A percentile compares a stretch with the other conserved stretches of the same genome.
These are phyloP conservation scores for Euphonia xanthogaster DNA, from an alignment of 2,797 vertebrate species.

Conservation along the genomic window DNA sequence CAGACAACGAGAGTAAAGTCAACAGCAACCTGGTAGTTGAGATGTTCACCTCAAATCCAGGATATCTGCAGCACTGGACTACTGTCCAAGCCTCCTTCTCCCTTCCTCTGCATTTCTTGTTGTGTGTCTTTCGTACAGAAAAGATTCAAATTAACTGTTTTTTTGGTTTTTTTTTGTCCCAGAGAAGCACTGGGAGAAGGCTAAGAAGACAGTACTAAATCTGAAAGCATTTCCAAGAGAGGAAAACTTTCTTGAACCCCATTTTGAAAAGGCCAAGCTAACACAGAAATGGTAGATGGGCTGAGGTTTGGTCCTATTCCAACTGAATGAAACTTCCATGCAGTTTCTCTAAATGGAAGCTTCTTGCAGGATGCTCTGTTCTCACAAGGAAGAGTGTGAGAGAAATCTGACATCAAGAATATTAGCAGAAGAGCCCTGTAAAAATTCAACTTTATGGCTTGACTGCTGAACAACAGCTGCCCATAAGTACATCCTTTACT, in stretches of 20 bases:
- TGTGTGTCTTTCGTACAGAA: background rate
- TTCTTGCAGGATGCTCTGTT: background rate
- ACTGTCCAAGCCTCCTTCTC: background rate
- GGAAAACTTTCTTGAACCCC: background rate
- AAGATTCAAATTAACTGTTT: background rate
- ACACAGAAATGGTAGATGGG: background rate
- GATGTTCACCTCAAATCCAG: background rate
- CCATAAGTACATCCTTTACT: background rate
- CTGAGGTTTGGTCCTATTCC: background rate
- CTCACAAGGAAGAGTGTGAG: background rate
- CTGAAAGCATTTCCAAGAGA: background rate
- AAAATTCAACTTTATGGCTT: constrained; percentile 2
- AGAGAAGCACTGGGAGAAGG: background rate
- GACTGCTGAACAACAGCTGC: background rate
- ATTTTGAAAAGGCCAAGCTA: background rate
- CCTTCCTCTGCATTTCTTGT: background rate
- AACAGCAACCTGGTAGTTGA: background rate
- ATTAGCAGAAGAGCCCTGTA: background rate
- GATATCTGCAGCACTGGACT: background rate
- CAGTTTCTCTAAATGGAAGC: background rate
- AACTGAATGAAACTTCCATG: background rate
- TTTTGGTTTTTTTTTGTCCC: background rate
- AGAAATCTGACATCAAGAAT: background rate
- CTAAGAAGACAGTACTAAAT: background rate
- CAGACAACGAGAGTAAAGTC: background rate